A percentile compares a stretch with the other conserved stretches of the same genome.
These are phyloP conservation scores for Erebia aethiops DNA, from an alignment of 2,888 invertebrate genomes.

Conservation along the genomic window DNA sequence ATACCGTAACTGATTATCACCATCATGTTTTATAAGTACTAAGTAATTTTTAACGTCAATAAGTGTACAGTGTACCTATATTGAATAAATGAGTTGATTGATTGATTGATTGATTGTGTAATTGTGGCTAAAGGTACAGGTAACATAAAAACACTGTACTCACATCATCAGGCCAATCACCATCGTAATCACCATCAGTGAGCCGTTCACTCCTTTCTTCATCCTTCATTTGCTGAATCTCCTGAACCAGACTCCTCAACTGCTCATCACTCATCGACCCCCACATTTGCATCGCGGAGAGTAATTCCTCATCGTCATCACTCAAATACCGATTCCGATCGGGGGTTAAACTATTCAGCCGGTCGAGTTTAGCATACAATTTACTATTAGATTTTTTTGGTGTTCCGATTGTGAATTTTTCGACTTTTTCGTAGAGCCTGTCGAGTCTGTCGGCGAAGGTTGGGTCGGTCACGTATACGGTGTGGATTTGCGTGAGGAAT, in stretches of 20 bases:
- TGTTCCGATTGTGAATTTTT: conserved; percentile 57
- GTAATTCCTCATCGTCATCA: conserved; percentile 68
- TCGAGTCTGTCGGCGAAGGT: conserved; percentile 62
- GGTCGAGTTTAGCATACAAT: conserved; percentile 64
- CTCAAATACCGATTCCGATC: conserved; percentile 51
- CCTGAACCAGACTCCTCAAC: conserved; percentile 61
- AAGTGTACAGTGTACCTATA: too few species aligned
- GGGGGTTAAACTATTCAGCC: conserved; percentile 61
- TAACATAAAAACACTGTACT: conserved; percentile 43
- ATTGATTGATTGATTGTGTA: too few species aligned
- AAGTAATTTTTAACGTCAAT: too few species aligned
- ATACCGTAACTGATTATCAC: too few species aligned
- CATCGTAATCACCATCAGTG: conserved; percentile 56
- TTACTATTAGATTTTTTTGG: conserved; percentile 46
- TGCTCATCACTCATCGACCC: conserved; percentile 62
- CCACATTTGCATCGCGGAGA: conserved; percentile 66
- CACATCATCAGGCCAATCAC: conserved; percentile 69
- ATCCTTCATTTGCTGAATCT: conserved; percentile 60
- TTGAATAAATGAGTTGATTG: too few species aligned
- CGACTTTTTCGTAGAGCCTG: conserved; percentile 65
- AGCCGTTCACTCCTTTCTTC: conserved; percentile 50
- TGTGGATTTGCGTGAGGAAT: conserved; percentile 57
- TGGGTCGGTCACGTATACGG: conserved; percentile 64
- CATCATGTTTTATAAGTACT: too few species aligned
- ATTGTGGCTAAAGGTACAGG: too few species aligned